A percentile compares a stretch with the other conserved stretches of the same genome.
Evolutionary conservation across 1,140 invertebrate genomes (phyloP).

Genomic region (Diabrotica undecimpunctata): DNA sequence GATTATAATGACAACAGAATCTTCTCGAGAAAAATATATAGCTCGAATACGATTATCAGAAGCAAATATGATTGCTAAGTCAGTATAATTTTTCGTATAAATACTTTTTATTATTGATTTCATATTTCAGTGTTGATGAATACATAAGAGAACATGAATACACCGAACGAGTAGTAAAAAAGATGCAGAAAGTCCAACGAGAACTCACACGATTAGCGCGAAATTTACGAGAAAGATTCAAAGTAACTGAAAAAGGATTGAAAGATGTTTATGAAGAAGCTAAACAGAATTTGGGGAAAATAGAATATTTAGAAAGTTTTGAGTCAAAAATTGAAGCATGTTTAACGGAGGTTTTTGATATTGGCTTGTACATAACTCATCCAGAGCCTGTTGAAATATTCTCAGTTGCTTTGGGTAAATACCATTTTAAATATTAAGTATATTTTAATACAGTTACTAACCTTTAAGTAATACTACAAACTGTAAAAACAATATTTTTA

Average conservation of each 20-base stretch:
- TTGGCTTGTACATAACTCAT: neutral
- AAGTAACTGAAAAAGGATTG: conserved; percentile 4
- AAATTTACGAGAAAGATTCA: neutral
- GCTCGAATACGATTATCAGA: neutral
- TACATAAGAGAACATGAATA: conserved; percentile 18
- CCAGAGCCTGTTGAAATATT: conserved; percentile 1
- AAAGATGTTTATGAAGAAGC: conserved; percentile 3
- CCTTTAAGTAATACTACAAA: too few species aligned
- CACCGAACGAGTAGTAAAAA: conserved; percentile 9
- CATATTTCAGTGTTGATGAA: conserved; percentile 15
- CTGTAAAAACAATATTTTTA: too few species aligned
- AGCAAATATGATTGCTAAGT: neutral
- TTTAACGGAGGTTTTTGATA: neutral
- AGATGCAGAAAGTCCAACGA: conserved; percentile 9
- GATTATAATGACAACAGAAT: conserved; percentile 7
- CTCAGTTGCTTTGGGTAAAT: neutral
- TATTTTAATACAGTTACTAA: too few species aligned
- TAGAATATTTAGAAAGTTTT: conserved; percentile 12
- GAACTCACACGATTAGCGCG: neutral
- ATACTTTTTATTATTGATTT: too few species aligned
- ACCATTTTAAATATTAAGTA: too few species aligned
- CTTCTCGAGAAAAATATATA: conserved; percentile 5
- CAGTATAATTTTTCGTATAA: neutral
- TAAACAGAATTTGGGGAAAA: conserved; percentile 9
- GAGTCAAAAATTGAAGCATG: neutral